These are phyloP conservation scores for Andrena chrysosceles DNA, from an alignment of 2,888 invertebrate species.

Conservation along the genomic window DNA sequence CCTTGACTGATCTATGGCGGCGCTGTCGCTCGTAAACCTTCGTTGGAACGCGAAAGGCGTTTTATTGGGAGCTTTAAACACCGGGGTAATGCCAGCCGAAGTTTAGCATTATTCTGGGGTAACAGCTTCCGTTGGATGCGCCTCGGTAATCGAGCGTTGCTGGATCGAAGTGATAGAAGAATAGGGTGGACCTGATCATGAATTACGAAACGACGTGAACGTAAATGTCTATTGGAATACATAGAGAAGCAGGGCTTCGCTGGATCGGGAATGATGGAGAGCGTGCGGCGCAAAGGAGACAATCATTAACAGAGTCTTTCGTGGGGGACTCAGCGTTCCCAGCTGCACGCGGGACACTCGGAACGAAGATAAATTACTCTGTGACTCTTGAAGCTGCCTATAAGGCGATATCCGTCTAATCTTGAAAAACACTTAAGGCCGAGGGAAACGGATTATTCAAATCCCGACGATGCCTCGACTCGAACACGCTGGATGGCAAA, in stretches of 20 bases:
- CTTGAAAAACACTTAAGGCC: constrained; percentile 75
- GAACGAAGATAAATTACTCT: constrained; percentile 75
- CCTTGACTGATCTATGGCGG: constrained; percentile 17
- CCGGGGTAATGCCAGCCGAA: not conserved
- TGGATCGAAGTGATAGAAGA: too few relatives aligned
- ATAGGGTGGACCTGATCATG: too few relatives aligned
- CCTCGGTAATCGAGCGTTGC: too few relatives aligned
- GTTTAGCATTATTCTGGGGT: not conserved
- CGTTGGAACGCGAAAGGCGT: not conserved
- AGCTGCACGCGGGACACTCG: constrained; percentile 55
- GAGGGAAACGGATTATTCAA: constrained; percentile 71
- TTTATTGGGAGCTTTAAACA: constrained; percentile 5
- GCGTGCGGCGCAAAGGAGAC: constrained; percentile 18
- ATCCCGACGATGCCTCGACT: constrained; percentile 61
- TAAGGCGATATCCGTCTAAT: constrained; percentile 71
- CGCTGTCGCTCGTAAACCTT: constrained; percentile 31
- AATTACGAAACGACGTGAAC: too few relatives aligned
- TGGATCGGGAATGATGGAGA: not conserved
- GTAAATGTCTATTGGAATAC: too few relatives aligned
- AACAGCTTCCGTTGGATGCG: not conserved
- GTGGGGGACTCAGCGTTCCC: constrained; percentile 1
- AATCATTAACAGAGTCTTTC: constrained; percentile 49
- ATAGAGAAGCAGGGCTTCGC: not conserved
- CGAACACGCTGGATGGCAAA: constrained; percentile 66
- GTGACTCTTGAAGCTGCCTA: constrained; percentile 65